These are phyloP conservation scores for Takifugu ocellatus DNA, from an alignment of 2,797 vertebrate genomes.

Conservation along the genomic window DNA sequence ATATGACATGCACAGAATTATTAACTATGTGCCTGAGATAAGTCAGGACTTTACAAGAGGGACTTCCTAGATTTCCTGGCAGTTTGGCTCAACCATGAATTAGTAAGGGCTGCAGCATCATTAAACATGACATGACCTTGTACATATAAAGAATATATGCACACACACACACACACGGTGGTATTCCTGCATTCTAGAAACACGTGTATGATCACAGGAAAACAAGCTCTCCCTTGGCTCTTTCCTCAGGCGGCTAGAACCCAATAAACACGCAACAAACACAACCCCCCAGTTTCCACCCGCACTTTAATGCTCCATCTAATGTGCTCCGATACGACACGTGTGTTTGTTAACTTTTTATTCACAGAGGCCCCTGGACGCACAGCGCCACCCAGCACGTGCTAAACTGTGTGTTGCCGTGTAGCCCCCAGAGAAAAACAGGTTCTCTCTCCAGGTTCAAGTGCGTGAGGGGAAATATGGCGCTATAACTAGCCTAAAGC, in stretches of 20 bases:
- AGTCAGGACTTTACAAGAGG: constrained; percentile 14
- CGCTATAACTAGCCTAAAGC: too few species aligned
- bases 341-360: constrained; percentile 41
- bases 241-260: constrained; percentile 57
- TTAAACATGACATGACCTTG: constrained; percentile 23
- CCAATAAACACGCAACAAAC: constrained; percentile 62
- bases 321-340: constrained; percentile 29
- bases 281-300: constrained; percentile 64
- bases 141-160: neutral
- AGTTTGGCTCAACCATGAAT: constrained; percentile 26
- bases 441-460: neutral
- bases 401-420: constrained; percentile 1
- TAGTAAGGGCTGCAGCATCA: constrained; percentile 22
- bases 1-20: constrained; percentile 15
- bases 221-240: constrained; percentile 48
- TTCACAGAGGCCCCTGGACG: constrained; percentile 27
- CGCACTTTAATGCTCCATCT: constrained; percentile 57
- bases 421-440: constrained; percentile 3
- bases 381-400: constrained; percentile 9
- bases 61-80: constrained; percentile 15
- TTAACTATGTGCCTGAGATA: neutral
- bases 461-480: neutral
- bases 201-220: constrained; percentile 60
- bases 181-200: constrained; percentile 52
- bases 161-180: constrained; percentile 6